Conservation (phyloP, 2,888 invertebrate genomes). For the Acholoe squamosa region DNA sequence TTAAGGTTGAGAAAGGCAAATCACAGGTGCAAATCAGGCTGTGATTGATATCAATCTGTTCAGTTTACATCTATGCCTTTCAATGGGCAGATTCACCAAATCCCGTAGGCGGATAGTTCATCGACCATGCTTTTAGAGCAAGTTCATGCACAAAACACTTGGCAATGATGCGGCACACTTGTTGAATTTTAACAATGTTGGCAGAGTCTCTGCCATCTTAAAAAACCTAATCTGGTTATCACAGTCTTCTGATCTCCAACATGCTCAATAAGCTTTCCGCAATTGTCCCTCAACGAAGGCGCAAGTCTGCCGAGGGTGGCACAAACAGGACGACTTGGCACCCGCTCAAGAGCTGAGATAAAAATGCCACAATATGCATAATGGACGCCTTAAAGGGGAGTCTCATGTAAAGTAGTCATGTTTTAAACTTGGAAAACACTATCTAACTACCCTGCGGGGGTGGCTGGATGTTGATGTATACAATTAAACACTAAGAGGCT, state of each 20-base stretch:
- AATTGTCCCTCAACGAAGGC: neutral
- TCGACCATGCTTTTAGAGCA: no score
- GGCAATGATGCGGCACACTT: neutral
- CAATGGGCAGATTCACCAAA: no score
- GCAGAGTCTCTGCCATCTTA: neutral
- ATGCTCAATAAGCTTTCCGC: neutral
- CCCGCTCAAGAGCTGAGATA: neutral
- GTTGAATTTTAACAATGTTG: conserved; percentile 10
- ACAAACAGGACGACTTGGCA: neutral
- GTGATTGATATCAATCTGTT: no score
- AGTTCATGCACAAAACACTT: no score
- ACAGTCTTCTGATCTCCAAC: neutral
- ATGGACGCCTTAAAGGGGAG: conserved; percentile 3
- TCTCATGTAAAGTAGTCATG: conserved; percentile 2
- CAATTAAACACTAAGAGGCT: no score
- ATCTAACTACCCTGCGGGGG: no score
- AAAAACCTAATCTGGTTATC: neutral
- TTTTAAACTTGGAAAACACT: neutral
- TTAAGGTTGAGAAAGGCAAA: no score
- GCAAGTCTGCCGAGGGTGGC: neutral
- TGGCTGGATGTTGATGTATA: no score
- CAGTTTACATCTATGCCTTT: no score
- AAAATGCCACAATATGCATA: conserved; percentile 17
- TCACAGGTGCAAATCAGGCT: no score
- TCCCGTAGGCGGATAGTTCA: no score